Conservation (phyloP, 2,113 vertebrate genomes). For the Noctilio leporinus region DNA sequence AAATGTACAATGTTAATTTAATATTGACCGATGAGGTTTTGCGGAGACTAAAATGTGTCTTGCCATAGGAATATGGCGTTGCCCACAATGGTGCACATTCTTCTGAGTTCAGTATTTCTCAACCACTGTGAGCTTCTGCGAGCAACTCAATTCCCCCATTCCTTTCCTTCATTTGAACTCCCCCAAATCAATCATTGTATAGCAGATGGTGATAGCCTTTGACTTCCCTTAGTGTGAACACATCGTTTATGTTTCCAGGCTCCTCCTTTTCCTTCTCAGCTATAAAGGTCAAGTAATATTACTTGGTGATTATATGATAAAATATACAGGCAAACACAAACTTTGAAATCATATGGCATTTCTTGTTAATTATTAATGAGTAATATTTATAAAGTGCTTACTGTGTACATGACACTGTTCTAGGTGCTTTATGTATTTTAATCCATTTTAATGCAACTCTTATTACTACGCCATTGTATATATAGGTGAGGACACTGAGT, state of each 20-base stretch:
- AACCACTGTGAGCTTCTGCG: not conserved
- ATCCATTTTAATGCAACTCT: not conserved
- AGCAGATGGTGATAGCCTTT: not conserved
- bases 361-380: not conserved
- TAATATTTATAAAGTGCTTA: not conserved
- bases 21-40: slow-evolving; percentile 20
- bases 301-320: not conserved
- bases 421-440: not conserved
- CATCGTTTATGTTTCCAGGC: not conserved
- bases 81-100: not conserved
- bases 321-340: not conserved
- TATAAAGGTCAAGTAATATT: slow-evolving; percentile 10
- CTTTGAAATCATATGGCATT: not conserved
- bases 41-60: not conserved
- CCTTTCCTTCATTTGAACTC: not conserved
- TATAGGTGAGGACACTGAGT: not conserved
- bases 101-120: not conserved
- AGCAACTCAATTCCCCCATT: not conserved
- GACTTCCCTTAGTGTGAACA: not conserved
- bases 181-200: not conserved
- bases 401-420: not conserved
- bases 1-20: not conserved
- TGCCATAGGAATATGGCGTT: not conserved
- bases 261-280: not conserved
- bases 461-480: not conserved